phyloP scores from a whole-genome alignment of 2,113 vertebrate genomes.

The Muntiacus reevesi region DNA sequence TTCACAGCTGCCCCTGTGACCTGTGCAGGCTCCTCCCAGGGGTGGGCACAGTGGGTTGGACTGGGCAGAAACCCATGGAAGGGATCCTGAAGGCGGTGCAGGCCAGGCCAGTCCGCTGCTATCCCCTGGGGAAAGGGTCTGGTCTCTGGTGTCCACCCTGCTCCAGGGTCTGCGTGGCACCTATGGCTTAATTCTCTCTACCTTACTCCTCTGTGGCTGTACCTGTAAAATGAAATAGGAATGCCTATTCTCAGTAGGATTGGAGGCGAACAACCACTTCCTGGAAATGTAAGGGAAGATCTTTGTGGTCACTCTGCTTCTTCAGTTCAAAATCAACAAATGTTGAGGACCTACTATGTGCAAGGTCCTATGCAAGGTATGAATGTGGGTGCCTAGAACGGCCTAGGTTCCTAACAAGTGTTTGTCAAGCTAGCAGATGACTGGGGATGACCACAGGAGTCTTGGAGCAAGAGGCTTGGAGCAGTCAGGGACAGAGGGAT shows the following conservation, averaged over 20 bases:
- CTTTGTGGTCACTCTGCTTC: neutral
- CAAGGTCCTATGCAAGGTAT: neutral
- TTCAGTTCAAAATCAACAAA: neutral
- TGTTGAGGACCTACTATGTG: neutral
- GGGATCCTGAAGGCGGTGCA: neutral
- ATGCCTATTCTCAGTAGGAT: fast-evolving
- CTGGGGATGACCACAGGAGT: neutral
- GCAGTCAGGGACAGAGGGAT: neutral
- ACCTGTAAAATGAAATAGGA: neutral
- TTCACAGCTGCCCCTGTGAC: neutral
- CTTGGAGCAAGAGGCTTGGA: neutral
- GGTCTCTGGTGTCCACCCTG: fast-evolving
- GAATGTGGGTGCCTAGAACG: neutral
- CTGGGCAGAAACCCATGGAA: neutral
- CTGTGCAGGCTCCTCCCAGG: neutral
- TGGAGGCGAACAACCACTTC: too few species aligned
- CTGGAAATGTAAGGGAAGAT: neutral
- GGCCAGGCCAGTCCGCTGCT: neutral
- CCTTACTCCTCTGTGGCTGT: neutral
- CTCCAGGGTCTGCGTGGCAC: fast-evolving
- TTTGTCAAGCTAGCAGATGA: neutral
- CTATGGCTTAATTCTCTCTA: neutral
- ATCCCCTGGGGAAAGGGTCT: neutral
- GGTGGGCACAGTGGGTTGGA: neutral
- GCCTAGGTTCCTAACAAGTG: neutral